Conservation (phyloP, 2,797 vertebrate species). For the Jordanella pulchra region DNA sequence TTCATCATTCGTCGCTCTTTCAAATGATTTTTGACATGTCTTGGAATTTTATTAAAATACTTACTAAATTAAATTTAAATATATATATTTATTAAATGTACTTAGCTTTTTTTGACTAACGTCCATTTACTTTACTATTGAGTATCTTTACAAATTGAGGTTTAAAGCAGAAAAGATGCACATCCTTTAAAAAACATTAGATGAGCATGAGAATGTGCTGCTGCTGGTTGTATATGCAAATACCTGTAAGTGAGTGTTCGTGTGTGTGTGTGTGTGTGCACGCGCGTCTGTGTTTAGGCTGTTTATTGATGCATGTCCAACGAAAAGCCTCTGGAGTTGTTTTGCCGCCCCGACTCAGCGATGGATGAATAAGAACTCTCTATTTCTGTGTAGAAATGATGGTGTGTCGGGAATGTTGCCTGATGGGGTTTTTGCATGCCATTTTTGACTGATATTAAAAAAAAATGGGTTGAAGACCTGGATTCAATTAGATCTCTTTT, state of each 20-base stretch:
- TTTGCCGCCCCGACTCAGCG: slow-evolving; percentile 36
- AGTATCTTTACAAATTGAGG: not conserved
- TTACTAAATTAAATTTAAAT: too few species aligned
- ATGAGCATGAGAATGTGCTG: slow-evolving; percentile 10
- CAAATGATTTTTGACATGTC: not conserved
- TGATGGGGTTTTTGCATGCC: slow-evolving; percentile 4
- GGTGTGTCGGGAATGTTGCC: slow-evolving; percentile 35
- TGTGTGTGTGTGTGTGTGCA: too few species aligned
- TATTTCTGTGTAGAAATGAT: slow-evolving; percentile 29
- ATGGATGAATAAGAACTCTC: slow-evolving; percentile 44
- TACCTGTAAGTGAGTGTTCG: slow-evolving; percentile 21
- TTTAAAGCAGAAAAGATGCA: slow-evolving; percentile 2
- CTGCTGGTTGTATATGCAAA: slow-evolving; percentile 29
- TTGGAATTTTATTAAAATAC: not conserved
- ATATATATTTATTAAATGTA: not conserved
- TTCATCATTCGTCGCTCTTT: not conserved
- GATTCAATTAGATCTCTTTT: not conserved
- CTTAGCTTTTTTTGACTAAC: not conserved
- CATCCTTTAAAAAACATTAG: slow-evolving; percentile 16
- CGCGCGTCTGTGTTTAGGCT: slow-evolving; percentile 30
- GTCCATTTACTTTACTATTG: not conserved
- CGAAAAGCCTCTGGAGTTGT: slow-evolving; percentile 51
- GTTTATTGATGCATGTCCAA: slow-evolving; percentile 42
- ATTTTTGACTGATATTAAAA: slow-evolving; percentile 19
- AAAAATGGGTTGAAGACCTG: slow-evolving; percentile 8